Evolutionary conservation across 2,888 invertebrate genomes (phyloP).

Genomic region (Nomada hirtipes): DNA sequence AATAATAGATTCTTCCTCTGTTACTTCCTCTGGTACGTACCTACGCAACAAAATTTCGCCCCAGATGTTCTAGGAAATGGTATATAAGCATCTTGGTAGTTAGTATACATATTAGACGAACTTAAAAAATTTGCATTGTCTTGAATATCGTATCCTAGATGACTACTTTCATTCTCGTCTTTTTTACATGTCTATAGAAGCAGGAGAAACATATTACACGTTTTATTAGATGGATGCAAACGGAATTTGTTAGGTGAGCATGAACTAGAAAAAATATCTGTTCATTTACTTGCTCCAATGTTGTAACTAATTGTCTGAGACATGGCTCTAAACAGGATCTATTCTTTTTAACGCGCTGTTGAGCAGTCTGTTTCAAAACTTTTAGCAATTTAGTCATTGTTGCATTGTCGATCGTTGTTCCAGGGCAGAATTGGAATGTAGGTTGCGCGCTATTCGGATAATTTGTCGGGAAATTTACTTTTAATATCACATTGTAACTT

Average conservation of each 20-base stretch:
- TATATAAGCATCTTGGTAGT: constrained; percentile 90
- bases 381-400: constrained; percentile 91
- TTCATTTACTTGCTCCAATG: constrained; percentile 86
- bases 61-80: constrained; percentile 98
- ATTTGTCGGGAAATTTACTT: constrained; percentile 89
- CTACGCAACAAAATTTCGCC: constrained; percentile 95
- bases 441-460: constrained; percentile 90
- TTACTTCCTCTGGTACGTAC: constrained; percentile 82
- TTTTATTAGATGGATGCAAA: not conserved
- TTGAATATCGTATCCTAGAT: constrained; percentile 79
- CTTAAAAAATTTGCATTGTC: constrained; percentile 79
- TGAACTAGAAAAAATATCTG: not conserved
- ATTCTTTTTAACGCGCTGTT: constrained; percentile 93
- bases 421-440: constrained; percentile 89
- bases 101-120: constrained; percentile 79
- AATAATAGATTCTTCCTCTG: too few species aligned
- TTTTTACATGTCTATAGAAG: constrained; percentile 77
- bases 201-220: constrained; percentile 5
- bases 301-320: constrained; percentile 89
- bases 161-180: constrained; percentile 81
- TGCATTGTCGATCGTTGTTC: constrained; percentile 89
- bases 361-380: constrained; percentile 92
- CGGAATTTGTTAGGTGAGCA: not conserved
- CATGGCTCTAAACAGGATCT: constrained; percentile 95
- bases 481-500: constrained; percentile 86